phyloP scores from a whole-genome alignment of 2,888 invertebrate species.

The Trissoscelio sp. region DNA sequence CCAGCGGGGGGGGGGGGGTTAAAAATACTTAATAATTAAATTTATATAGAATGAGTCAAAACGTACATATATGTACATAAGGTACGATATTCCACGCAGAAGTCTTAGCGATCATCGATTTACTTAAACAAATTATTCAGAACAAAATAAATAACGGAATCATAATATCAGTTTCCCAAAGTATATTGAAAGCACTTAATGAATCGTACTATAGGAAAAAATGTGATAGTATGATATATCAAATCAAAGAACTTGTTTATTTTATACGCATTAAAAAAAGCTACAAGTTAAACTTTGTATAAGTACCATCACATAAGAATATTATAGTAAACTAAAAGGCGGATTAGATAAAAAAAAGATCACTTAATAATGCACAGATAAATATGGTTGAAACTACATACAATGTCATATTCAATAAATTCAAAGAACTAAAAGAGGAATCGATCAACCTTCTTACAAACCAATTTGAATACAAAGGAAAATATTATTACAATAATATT shows the following conservation, averaged over 20 bases:
- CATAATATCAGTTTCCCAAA: constrained; percentile 1
- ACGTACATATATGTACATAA: too few relatives aligned
- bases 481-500: constrained; percentile 6
- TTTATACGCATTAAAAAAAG: not conserved
- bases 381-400: too few relatives aligned
- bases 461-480: not conserved
- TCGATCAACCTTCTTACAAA: too few relatives aligned
- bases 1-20: too few relatives aligned
- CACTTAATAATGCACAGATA: too few relatives aligned
- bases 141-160: not conserved
- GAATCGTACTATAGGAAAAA: not conserved
- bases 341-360: too few relatives aligned
- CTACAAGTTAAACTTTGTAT: not conserved
- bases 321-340: constrained; percentile 8
- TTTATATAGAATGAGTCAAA: too few relatives aligned
- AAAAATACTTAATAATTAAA: too few relatives aligned
- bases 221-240: constrained; percentile 13
- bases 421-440: too few relatives aligned
- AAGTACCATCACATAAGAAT: constrained; percentile 4
- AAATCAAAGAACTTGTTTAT: not conserved
- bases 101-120: not conserved
- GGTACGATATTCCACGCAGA: not conserved
- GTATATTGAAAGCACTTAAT: constrained; percentile 2
- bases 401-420: too few relatives aligned
- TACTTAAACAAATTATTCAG: not conserved